These are phyloP conservation scores for Columba guinea DNA, from an alignment of 2,797 vertebrate species.

Conservation along the genomic window DNA sequence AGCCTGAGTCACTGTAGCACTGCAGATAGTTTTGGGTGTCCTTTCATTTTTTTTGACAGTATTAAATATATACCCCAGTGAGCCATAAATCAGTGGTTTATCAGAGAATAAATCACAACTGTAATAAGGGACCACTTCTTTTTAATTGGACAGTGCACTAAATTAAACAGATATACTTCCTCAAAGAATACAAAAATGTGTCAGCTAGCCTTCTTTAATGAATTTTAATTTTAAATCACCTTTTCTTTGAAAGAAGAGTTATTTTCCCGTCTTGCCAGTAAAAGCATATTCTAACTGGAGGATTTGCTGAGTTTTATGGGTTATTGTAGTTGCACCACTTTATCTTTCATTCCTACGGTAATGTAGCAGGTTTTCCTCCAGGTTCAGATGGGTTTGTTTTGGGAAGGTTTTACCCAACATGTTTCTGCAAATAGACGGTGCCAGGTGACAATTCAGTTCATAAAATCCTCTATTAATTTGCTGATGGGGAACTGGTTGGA, in stretches of 20 bases:
- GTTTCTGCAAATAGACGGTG: not conserved
- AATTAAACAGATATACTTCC: constrained; percentile 76
- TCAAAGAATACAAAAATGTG: constrained; percentile 75
- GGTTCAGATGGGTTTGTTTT: not conserved
- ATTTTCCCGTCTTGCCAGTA: constrained; percentile 38
- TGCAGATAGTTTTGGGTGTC: constrained; percentile 92
- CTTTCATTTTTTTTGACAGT: constrained; percentile 75
- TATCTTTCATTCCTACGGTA: constrained; percentile 22
- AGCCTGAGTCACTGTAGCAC: constrained; percentile 92
- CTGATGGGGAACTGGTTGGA: not conserved
- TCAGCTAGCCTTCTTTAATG: constrained; percentile 74
- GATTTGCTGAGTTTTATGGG: constrained; percentile 53
- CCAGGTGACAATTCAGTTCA: not conserved
- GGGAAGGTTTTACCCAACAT: not conserved
- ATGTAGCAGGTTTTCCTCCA: not conserved
- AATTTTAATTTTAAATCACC: constrained; percentile 75
- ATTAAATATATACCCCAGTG: constrained; percentile 78
- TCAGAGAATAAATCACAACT: constrained; percentile 80
- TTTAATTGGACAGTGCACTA: constrained; percentile 79
- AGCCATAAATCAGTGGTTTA: constrained; percentile 80
- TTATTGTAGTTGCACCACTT: constrained; percentile 28
- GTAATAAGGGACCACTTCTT: constrained; percentile 80
- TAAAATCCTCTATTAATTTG: not conserved
- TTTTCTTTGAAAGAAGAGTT: constrained; percentile 70
- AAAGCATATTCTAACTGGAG: constrained; percentile 47